Evolutionary conservation across 2,888 invertebrate genomes (phyloP).

Genomic region (Noctua janthe): DNA sequence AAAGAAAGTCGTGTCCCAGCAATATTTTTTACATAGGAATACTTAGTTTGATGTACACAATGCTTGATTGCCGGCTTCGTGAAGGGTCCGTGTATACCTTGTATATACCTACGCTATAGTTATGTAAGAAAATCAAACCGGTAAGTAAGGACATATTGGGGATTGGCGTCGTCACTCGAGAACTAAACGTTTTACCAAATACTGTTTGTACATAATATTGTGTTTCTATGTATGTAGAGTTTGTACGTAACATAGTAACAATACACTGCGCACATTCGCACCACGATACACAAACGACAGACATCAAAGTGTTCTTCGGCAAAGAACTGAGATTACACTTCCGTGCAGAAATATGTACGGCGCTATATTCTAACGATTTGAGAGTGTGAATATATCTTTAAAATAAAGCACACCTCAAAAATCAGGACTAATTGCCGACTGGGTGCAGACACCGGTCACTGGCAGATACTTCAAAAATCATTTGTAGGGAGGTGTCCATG

Average conservation of each 20-base stretch:
- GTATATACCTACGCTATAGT: neutral
- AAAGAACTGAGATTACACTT: slow-evolving; percentile 66
- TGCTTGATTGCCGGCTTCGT: too few relatives aligned
- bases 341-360: slow-evolving; percentile 23
- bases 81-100: too few relatives aligned
- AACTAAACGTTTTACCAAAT: neutral
- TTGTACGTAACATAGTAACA: slow-evolving; percentile 52
- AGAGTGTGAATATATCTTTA: neutral
- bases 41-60: too few relatives aligned
- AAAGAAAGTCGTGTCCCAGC: too few relatives aligned
- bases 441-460: neutral
- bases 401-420: neutral
- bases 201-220: neutral
- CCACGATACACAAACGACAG: slow-evolving; percentile 67
- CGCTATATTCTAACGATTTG: neutral
- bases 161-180: neutral
- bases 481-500: neutral
- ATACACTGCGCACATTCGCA: slow-evolving; percentile 57
- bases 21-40: too few relatives aligned
- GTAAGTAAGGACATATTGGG: too few relatives aligned
- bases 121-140: too few relatives aligned
- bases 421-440: neutral
- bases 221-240: neutral
- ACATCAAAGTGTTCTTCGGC: slow-evolving; percentile 71
- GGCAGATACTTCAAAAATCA: neutral